A percentile compares a stretch with the other conserved stretches of the same genome.
Conservation (phyloP, 30 jellyfish, hydroid and myxozoan species). For the Rhopilema esculentum region DNA sequence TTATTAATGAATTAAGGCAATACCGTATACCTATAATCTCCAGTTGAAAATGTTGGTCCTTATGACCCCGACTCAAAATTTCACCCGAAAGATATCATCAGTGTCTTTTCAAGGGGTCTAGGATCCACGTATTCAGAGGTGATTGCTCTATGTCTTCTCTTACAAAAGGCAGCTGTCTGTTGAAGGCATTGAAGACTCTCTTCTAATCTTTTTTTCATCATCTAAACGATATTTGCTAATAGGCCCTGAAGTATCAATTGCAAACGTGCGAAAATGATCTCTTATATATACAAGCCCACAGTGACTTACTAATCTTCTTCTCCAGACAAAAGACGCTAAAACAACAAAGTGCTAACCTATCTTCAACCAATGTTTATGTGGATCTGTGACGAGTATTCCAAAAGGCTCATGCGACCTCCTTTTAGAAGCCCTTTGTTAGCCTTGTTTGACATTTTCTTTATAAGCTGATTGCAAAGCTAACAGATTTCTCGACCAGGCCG, state of each 20-base stretch:
- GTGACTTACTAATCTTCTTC: not conserved
- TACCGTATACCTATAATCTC: no score
- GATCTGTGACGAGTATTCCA: not conserved
- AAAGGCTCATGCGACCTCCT: not conserved
- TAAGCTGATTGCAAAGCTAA: not conserved
- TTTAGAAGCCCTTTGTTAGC: not conserved
- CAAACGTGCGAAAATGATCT: not conserved
- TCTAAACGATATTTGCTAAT: not conserved
- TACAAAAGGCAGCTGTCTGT: not conserved
- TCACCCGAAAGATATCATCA: not conserved
- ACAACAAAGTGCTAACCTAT: not conserved
- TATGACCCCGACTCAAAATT: no score
- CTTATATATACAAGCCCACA: not conserved
- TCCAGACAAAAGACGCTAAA: not conserved
- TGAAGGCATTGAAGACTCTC: not conserved
- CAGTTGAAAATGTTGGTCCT: no score
- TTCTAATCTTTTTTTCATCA: not conserved
- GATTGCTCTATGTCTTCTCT: not conserved
- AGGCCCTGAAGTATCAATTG: not conserved
- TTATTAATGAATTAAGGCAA: no score
- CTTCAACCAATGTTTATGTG: not conserved
- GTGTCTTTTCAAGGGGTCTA: not conserved
- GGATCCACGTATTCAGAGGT: not conserved
- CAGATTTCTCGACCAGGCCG: not conserved
- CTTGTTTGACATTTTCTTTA: not conserved